Conservation (phyloP, 1,140 invertebrate species). For the Archivesica marissinica region DNA sequence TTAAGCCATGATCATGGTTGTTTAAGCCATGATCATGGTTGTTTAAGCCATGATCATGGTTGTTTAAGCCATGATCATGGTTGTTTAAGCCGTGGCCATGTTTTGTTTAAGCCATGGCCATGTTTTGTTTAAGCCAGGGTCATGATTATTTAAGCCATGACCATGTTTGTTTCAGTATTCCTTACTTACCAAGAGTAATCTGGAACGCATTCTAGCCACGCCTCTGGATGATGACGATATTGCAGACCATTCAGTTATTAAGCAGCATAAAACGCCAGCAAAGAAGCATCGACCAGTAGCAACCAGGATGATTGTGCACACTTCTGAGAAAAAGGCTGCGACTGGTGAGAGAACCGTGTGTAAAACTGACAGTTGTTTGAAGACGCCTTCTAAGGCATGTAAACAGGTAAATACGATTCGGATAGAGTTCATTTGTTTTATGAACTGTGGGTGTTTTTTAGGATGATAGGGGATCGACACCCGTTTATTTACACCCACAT, state of each 20-base stretch:
- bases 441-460: too few relatives aligned
- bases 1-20: too few relatives aligned
- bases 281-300: neutral
- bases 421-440: too few relatives aligned
- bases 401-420: neutral
- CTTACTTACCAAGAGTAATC: neutral
- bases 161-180: neutral
- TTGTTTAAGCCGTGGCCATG: too few relatives aligned
- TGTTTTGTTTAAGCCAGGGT: too few relatives aligned
- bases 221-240: neutral
- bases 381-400: constrained; percentile 32
- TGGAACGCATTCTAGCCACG: neutral
- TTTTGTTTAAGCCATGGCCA: too few relatives aligned
- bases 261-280: neutral
- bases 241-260: neutral
- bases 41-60: too few relatives aligned
- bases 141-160: too few relatives aligned
- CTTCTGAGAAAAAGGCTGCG: neutral
- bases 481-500: too few relatives aligned
- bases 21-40: too few relatives aligned
- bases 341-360: neutral
- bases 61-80: too few relatives aligned
- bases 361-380: neutral
- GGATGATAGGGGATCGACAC: too few relatives aligned
- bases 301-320: neutral